These are phyloP conservation scores for Agrotis clavis DNA, from an alignment of 2,888 invertebrate species.

Conservation along the genomic window DNA sequence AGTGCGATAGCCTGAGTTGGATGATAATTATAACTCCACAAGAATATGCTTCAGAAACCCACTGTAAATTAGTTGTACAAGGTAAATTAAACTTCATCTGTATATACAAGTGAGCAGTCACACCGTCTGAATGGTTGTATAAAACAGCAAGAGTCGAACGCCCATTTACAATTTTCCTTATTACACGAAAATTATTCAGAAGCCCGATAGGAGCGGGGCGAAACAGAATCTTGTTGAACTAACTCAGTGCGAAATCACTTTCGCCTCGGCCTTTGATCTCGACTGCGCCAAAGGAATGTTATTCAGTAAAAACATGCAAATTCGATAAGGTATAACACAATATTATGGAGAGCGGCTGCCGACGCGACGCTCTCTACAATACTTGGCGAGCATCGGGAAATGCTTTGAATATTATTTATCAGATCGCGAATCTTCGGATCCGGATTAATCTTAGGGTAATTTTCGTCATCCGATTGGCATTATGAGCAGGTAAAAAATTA, in stretches of 20 bases:
- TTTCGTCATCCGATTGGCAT: neutral
- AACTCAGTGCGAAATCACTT: slow-evolving; percentile 91
- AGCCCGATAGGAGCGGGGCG: slow-evolving; percentile 82
- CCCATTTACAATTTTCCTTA: slow-evolving; percentile 89
- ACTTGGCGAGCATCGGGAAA: slow-evolving; percentile 72
- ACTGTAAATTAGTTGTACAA: neutral
- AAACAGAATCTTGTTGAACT: slow-evolving; percentile 90
- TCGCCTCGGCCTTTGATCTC: slow-evolving; percentile 90
- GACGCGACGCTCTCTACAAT: slow-evolving; percentile 74
- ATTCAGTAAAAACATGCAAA: slow-evolving; percentile 92
- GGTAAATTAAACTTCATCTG: neutral
- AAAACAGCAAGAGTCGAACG: slow-evolving; percentile 82
- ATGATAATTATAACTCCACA: too few species aligned
- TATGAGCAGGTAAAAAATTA: neutral
- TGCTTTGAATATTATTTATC: slow-evolving; percentile 82
- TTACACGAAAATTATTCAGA: slow-evolving; percentile 89
- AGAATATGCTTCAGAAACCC: neutral
- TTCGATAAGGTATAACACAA: slow-evolving; percentile 91
- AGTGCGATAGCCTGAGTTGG: too few species aligned
- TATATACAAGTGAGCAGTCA: slow-evolving; percentile 22
- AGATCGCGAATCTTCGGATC: slow-evolving; percentile 60
- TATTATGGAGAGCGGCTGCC: slow-evolving; percentile 86
- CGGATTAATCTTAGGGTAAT: slow-evolving; percentile 48
- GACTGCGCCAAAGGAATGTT: slow-evolving; percentile 90
- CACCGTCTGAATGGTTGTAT: slow-evolving; percentile 51